Evolutionary conservation across 2,888 invertebrate species (phyloP).

Genomic region (Catocala sponsa): DNA sequence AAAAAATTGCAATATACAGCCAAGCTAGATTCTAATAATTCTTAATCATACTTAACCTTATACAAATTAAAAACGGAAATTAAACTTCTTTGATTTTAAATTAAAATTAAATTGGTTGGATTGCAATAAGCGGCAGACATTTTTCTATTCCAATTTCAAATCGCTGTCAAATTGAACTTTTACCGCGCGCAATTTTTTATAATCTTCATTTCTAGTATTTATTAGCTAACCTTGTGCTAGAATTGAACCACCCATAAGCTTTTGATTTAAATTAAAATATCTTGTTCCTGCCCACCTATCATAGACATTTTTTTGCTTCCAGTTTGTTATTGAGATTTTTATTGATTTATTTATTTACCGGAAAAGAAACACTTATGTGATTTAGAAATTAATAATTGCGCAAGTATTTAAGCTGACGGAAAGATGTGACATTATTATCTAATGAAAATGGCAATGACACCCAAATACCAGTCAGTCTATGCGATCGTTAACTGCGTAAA

Average conservation of each 20-base stretch:
- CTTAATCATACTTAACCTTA: constrained; percentile 16
- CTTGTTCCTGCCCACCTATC: no score
- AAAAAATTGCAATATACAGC: constrained; percentile 3
- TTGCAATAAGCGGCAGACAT: constrained; percentile 6
- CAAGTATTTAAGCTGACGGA: no score
- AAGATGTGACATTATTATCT: no score
- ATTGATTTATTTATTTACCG: no score
- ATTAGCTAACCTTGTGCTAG: no score
- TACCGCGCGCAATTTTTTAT: constrained; percentile 2
- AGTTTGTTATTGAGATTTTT: no score
- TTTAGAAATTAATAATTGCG: no score
- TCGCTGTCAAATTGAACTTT: constrained; percentile 4
- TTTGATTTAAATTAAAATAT: no score
- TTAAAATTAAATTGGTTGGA: constrained; percentile 8
- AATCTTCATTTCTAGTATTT: no score
- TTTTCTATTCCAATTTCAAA: constrained; percentile 21
- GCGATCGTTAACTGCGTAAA: constrained; percentile 25
- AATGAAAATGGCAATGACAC: constrained; percentile 34
- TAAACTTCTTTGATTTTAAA: constrained; percentile 9
- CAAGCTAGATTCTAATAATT: constrained; percentile 4
- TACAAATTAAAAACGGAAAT: constrained; percentile 15
- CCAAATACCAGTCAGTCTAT: constrained; percentile 28
- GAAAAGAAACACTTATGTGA: no score
- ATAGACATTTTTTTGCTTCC: no score
- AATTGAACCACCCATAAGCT: neutral